These are phyloP conservation scores for Istiophorus platypterus DNA, from an alignment of 2,113 vertebrate genomes.

Conservation along the genomic window DNA sequence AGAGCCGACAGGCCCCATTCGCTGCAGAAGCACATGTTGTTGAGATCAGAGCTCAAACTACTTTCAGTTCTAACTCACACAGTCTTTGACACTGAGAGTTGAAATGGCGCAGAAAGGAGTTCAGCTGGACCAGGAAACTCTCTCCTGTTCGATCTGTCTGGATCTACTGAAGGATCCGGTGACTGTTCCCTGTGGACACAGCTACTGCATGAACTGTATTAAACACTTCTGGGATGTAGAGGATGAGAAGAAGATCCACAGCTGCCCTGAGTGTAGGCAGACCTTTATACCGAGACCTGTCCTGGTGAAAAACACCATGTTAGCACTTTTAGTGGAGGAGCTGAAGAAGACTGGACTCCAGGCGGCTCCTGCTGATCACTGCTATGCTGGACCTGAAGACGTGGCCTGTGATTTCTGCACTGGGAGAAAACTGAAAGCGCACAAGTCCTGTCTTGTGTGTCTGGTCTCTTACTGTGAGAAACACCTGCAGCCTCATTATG, in stretches of 20 bases:
- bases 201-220: neutral
- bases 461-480: conserved; percentile 5
- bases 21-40: no score
- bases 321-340: neutral
- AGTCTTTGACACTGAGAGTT: neutral
- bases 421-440: conserved; percentile 8
- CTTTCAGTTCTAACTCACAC: no score
- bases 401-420: neutral
- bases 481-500: conserved; percentile 3
- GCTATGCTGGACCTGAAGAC: neutral
- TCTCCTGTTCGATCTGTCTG: conserved; percentile 7
- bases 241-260: neutral
- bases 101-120: conserved; percentile 14
- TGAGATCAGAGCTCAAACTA: no score
- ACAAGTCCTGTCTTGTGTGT: conserved; percentile 22
- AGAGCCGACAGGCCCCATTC: no score
- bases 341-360: neutral
- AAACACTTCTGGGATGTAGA: neutral
- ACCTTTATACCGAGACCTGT: neutral
- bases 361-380: neutral
- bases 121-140: neutral
- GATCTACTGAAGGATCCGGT: neutral
- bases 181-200: neutral
- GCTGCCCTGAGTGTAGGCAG: neutral
- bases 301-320: neutral